phyloP scores from a whole-genome alignment of 2,797 vertebrate genomes.

The Chaunax sp. region DNA sequence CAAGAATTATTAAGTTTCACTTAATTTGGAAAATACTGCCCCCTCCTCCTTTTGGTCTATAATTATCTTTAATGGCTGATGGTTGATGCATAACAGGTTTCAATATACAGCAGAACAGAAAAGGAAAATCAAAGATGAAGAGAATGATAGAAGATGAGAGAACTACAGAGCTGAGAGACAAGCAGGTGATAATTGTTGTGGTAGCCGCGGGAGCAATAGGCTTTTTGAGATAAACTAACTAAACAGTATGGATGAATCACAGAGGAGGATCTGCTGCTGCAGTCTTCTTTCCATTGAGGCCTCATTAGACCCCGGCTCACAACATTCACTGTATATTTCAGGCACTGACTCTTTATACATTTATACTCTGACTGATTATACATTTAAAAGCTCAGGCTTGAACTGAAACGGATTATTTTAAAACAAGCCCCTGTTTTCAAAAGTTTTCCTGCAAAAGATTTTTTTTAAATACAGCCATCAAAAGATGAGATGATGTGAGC shows the following conservation, averaged over 20 bases:
- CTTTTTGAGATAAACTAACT: slow-evolving; percentile 75
- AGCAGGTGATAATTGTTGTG: slow-evolving; percentile 90
- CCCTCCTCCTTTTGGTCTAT: slow-evolving; percentile 88
- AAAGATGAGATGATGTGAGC: slow-evolving; percentile 19
- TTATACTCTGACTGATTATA: too few species aligned
- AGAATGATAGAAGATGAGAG: slow-evolving; percentile 39
- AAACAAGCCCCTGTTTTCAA: slow-evolving; percentile 15
- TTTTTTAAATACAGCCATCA: background rate
- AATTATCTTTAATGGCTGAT: slow-evolving; percentile 92
- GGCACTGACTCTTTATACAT: slow-evolving; percentile 30
- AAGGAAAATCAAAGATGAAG: slow-evolving; percentile 76
- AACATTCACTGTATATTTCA: slow-evolving; percentile 53
- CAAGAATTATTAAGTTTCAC: slow-evolving; percentile 92
- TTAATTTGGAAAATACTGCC: slow-evolving; percentile 92
- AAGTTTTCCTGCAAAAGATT: slow-evolving; percentile 5
- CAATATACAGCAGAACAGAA: slow-evolving; percentile 80
- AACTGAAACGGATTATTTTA: slow-evolving; percentile 15
- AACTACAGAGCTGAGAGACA: slow-evolving; percentile 84
- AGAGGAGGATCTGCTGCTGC: slow-evolving; percentile 71
- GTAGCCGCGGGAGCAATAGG: slow-evolving; percentile 82
- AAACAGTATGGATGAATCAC: slow-evolving; percentile 83
- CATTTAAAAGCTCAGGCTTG: slow-evolving; percentile 17
- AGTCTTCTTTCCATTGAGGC: slow-evolving; percentile 82
- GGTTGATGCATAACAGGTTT: slow-evolving; percentile 92
- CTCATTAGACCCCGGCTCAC: slow-evolving; percentile 83